Conservation (phyloP, 1,140 invertebrate genomes). For the Drosophila setifemur region DNA sequence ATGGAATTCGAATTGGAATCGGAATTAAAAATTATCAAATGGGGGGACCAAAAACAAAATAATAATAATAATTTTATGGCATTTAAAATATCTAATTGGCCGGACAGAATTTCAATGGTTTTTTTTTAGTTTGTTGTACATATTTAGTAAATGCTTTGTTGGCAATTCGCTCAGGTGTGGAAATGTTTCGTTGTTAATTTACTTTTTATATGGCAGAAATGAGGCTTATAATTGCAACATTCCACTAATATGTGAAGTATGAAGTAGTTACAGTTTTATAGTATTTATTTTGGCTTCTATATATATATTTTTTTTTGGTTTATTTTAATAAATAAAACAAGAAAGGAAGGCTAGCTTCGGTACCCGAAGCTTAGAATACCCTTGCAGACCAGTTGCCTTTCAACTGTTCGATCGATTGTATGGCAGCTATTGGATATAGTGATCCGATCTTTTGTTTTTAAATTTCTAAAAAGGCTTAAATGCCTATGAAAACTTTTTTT, state of each 20-base stretch:
- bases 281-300: too few species aligned
- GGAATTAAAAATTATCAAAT: background rate
- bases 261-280: too few species aligned
- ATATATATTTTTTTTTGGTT: too few species aligned
- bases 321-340: background rate
- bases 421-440: too few species aligned
- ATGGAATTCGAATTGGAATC: slow-evolving; percentile 23
- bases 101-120: slow-evolving; percentile 27
- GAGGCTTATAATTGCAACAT: background rate
- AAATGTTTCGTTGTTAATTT: background rate
- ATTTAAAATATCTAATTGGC: slow-evolving; percentile 60
- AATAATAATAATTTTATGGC: slow-evolving; percentile 58
- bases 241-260: too few species aligned
- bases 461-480: too few species aligned
- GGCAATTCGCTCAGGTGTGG: slow-evolving; percentile 11
- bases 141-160: background rate
- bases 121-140: background rate
- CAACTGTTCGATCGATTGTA: too few species aligned
- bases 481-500: too few species aligned
- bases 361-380: too few species aligned
- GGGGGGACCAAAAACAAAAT: slow-evolving; percentile 17
- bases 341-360: too few species aligned
- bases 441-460: too few species aligned
- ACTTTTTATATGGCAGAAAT: background rate
- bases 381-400: too few species aligned